phyloP scores from a whole-genome alignment of 2,888 invertebrate species.

The Scaptomyza reducta region DNA sequence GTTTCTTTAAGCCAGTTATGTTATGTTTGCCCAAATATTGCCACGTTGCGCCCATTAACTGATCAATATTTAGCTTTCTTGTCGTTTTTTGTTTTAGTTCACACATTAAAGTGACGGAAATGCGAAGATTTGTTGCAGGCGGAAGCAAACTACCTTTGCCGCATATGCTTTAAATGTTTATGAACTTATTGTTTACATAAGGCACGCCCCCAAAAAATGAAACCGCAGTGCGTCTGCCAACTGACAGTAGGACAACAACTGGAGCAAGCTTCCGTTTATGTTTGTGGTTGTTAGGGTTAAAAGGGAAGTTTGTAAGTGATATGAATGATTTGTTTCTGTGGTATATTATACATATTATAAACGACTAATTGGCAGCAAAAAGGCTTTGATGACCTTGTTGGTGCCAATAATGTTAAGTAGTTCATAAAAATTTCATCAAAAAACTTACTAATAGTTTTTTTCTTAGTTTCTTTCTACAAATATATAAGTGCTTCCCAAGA shows the following conservation, averaged over 20 bases:
- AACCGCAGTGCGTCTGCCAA: conserved; percentile 22
- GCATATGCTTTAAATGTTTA: conserved; percentile 47
- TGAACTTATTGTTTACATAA: conserved; percentile 60
- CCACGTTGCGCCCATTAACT: conserved; percentile 58
- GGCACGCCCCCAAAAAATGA: conserved; percentile 19
- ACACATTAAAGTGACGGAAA: conserved; percentile 76
- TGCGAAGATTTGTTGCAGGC: conserved; percentile 71
- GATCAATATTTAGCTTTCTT: conserved; percentile 74
- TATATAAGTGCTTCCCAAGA: too few species aligned
- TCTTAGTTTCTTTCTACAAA: too few species aligned
- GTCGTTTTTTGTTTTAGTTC: conserved; percentile 43
- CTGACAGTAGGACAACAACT: conserved; percentile 14
- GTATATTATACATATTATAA: too few species aligned
- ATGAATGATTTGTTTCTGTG: conserved; percentile 20
- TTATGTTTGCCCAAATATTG: conserved; percentile 44
- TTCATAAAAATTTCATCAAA: too few species aligned
- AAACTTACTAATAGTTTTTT: too few species aligned
- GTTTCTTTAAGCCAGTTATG: conserved; percentile 41
- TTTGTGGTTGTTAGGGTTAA: conserved; percentile 24
- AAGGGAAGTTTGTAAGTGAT: neutral
- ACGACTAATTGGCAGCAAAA: neutral
- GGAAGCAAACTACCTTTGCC: conserved; percentile 57
- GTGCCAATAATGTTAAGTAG: neutral
- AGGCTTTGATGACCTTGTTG: neutral
- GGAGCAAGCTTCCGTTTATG: conserved; percentile 23